Conservation (phyloP, 2,888 invertebrate species). For the Drosophila multiciliata region DNA sequence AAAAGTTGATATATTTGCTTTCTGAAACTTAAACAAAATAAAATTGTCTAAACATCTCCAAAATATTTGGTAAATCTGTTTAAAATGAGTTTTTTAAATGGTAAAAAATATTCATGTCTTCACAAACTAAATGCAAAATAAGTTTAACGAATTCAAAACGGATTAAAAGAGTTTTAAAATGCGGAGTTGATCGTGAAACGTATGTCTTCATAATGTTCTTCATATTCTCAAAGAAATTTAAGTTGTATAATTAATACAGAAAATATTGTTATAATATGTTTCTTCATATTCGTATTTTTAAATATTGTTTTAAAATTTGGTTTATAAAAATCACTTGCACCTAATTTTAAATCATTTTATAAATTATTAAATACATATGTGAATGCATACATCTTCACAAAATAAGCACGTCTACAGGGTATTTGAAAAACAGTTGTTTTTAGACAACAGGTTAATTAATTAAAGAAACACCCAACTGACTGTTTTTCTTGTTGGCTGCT, state of each 20-base stretch:
- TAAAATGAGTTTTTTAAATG: not conserved
- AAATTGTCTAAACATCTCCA: not conserved
- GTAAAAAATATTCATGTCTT: not conserved
- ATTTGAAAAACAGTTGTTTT: constrained; percentile 49
- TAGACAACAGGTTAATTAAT: constrained; percentile 69
- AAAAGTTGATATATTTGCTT: not conserved
- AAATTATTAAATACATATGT: not conserved
- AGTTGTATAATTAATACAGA: not conserved
- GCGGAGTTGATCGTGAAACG: not conserved
- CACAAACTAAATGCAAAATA: not conserved
- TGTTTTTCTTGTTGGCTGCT: not conserved
- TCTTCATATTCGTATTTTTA: too few relatives aligned
- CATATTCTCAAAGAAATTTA: not conserved
- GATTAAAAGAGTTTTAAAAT: not conserved
- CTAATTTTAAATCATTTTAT: too few relatives aligned
- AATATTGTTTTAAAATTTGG: not conserved
- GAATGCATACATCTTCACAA: too few relatives aligned
- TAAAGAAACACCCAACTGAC: constrained; percentile 63
- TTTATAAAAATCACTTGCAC: not conserved
- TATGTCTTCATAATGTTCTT: not conserved
- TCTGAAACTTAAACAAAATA: rapidly evolving
- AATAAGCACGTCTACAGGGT: constrained; percentile 16
- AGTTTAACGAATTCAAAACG: not conserved
- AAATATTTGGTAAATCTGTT: not conserved
- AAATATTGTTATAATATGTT: too few relatives aligned